Base-by-base conservation (phyloP, 2,888 invertebrate genomes). In the Tipula vernalis region DNA sequence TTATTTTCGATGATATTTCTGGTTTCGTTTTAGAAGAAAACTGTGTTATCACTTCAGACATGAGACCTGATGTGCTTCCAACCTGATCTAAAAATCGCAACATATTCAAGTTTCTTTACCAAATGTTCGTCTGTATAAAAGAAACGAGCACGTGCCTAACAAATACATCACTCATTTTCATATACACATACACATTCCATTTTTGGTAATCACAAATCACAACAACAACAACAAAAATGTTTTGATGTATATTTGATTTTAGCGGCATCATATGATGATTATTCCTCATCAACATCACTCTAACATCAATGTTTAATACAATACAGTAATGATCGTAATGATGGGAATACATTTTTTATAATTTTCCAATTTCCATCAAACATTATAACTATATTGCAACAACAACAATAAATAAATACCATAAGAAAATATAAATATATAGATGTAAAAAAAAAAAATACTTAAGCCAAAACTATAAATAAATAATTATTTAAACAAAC, bases 201-300 rank as follows among this genome's bases (percentile, higher is more conserved):
- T 44, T 42, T 18, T 42, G 39, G 85, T 18, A 85, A 28, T 44
- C 39, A 44, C 85, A 47, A 28, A 28, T 71, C 28, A 71, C 71
- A 86, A 86, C 51, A 87, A 28, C 28, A 28, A 28, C 28, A 28
- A 47, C 85, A 84, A 87, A 84, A 84, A n/a, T 86, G 86, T 86
- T 71, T 85, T 85, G n/a, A 39, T 86, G 57, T 41, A 84, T 83
- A 86, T 86, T 88, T 88, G 88, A 87, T 88, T 88, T 87, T 90
- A 89, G 90, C 90, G 91, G 94, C 94, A 93, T 94, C 94, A 92
- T 94, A 93, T 93, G 94, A 94, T 93, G 94, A 94, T 92, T 94
- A 94, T 93, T 94, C 94, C 91, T 94, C 94, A 92, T 94, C 94
- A 92, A 94, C 94, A 90, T 94, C 94, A 92, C 94, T 94, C 92